These are phyloP conservation scores for Astropecten irregularis DNA, from an alignment of 53 echinoderm and acorn worm species.

Conservation along the genomic window DNA sequence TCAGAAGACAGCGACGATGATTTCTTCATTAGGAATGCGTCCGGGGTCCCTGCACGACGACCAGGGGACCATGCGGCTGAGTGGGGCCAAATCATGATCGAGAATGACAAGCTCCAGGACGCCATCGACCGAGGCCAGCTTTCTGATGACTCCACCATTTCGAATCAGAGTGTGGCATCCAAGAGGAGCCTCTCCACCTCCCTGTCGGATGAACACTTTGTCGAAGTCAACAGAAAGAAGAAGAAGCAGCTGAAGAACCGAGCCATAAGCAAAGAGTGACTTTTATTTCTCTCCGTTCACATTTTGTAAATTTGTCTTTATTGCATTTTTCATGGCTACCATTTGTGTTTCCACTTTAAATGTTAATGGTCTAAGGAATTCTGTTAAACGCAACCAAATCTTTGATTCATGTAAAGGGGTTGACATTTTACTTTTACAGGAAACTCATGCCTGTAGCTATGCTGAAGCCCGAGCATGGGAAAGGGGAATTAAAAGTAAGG, in stretches of 20 bases:
- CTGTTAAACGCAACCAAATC: neutral
- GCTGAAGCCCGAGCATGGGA: slow-evolving; percentile 2
- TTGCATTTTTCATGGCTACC: neutral
- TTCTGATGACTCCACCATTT: too few relatives aligned
- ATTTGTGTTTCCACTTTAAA: neutral
- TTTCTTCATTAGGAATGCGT: too few relatives aligned
- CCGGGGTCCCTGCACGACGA: too few relatives aligned
- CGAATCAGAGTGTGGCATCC: neutral
- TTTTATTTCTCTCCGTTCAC: neutral
- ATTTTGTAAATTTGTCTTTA: neutral
- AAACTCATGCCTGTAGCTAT: slow-evolving; percentile 10
- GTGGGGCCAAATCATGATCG: too few relatives aligned
- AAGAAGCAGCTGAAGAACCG: too few relatives aligned
- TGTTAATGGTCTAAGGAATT: neutral
- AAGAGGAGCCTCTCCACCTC: neutral
- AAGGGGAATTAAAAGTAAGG: neutral
- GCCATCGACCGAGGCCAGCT: too few relatives aligned
- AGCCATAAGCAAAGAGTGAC: neutral
- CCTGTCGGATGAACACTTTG: too few relatives aligned
- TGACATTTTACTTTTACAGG: neutral
- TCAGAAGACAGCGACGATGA: too few relatives aligned
- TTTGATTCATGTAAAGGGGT: neutral
- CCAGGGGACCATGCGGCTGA: too few relatives aligned
- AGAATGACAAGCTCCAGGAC: too few relatives aligned
- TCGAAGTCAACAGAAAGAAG: too few relatives aligned